Base-by-base conservation (phyloP, 2,888 invertebrate species). In the Cataglyphis albicans region DNA sequence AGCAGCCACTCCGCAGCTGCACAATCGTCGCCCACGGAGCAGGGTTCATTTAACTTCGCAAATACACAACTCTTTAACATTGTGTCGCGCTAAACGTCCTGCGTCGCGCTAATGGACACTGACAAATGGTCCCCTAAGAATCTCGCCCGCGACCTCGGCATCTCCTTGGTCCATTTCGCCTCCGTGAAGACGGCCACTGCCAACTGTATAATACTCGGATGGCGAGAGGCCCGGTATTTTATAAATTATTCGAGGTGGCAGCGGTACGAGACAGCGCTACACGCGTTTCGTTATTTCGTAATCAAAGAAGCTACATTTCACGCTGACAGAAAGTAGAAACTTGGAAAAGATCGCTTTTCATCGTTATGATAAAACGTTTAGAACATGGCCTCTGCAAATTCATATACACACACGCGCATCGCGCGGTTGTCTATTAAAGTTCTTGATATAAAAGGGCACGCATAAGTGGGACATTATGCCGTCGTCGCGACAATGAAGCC, bases 41-140 rank as follows among this genome's bases (percentile, higher is more conserved):
- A 91, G 89, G 93, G 91, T 91, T 93, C 92, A 90, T 93, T 93
- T 93, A 91, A 92, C 92, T 90, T 88, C 64, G 91, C 92, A 92
- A 93, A 93, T 92, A 93, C 91, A 92, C 92, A 92, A 93, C 92
- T 93, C 93, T 92, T 93, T 93, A 92, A 91, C 89, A 89, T 91
- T 91, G 89, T 91, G 90, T 88, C 88, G 84, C 86, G 84, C 83
- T 90, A 91, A 90, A 91, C 90, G 89, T 90, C 88, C 89, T 80
- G 84, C 87, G 35, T 72, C 72, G 82, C 82, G 76, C 89, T 90
- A 93, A 89, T 90, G 89, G 90, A 90, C 90, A 89, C 87, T 90
- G 89, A 90, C 89, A 90, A 90, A 90, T 90, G 84, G 86, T 70
- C 84, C 68, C 65, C 84, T 76, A 65, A 84, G 86, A 87, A 90